Conservation (phyloP, 2,797 vertebrate genomes). For the Hemibagrus guttatus region DNA sequence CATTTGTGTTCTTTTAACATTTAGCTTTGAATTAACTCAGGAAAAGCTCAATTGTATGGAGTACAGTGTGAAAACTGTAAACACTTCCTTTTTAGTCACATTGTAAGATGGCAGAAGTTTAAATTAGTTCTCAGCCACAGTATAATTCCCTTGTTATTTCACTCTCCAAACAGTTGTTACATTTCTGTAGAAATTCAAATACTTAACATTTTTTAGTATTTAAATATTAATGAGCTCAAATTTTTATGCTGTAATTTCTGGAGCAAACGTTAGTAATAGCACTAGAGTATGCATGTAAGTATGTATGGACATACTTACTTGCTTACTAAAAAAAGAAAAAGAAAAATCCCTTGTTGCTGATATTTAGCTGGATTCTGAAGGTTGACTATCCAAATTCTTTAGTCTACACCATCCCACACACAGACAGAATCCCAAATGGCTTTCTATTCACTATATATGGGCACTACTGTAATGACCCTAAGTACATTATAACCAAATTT, state of each 20-base stretch:
- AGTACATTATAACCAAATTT: background rate
- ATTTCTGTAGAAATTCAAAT: background rate
- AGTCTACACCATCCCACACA: background rate
- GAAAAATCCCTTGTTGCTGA: background rate
- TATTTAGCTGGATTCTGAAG: slow-evolving; percentile 12
- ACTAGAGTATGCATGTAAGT: background rate
- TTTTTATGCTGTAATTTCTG: background rate
- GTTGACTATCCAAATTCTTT: background rate
- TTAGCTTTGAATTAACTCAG: background rate
- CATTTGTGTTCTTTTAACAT: background rate
- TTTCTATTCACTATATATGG: background rate
- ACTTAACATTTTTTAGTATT: background rate
- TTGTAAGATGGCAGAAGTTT: slow-evolving; percentile 4
- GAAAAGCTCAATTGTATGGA: background rate
- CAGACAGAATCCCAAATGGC: background rate
- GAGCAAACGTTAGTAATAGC: background rate
- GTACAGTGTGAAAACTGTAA: background rate
- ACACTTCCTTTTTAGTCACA: background rate
- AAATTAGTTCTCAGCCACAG: too few relatives aligned
- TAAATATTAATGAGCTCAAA: background rate
- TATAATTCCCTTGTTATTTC: background rate
- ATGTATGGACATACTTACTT: too few relatives aligned
- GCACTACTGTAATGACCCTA: background rate
- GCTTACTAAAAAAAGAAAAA: too few relatives aligned
- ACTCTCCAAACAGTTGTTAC: background rate